phyloP scores from a whole-genome alignment of 2,888 invertebrate species.

The Neoscelio sp. region DNA sequence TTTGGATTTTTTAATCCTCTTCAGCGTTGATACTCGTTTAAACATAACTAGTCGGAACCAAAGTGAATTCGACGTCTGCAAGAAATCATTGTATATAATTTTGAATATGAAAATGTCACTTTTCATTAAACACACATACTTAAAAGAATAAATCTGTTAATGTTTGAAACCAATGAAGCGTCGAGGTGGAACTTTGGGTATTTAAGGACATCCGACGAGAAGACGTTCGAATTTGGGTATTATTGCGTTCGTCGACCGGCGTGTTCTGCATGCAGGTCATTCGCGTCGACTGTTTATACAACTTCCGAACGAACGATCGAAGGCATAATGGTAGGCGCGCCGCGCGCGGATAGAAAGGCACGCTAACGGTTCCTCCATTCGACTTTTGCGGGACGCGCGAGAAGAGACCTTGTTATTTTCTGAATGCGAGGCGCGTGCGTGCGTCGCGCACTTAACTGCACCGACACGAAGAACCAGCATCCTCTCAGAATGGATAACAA shows the following conservation, averaged over 20 bases:
- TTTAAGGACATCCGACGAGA: constrained; percentile 18
- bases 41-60: too few species aligned
- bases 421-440: constrained; percentile 59
- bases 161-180: too few species aligned
- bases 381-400: constrained; percentile 66
- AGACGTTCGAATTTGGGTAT: neutral
- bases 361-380: constrained; percentile 69
- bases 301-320: constrained; percentile 67
- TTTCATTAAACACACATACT: too few species aligned
- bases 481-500: constrained; percentile 34
- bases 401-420: constrained; percentile 67
- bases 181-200: too few species aligned
- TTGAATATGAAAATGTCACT: too few species aligned
- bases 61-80: too few species aligned
- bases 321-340: constrained; percentile 68
- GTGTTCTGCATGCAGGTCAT: constrained; percentile 66
- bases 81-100: too few species aligned
- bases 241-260: constrained; percentile 58
- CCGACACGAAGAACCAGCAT: constrained; percentile 24
- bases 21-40: too few species aligned
- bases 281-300: constrained; percentile 67
- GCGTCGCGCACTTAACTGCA: constrained; percentile 40
- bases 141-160: too few species aligned
- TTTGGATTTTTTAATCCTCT: too few species aligned
- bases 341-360: constrained; percentile 67